phyloP scores from a whole-genome alignment of 2,888 invertebrate genomes.

The Diarsia brunnea region DNA sequence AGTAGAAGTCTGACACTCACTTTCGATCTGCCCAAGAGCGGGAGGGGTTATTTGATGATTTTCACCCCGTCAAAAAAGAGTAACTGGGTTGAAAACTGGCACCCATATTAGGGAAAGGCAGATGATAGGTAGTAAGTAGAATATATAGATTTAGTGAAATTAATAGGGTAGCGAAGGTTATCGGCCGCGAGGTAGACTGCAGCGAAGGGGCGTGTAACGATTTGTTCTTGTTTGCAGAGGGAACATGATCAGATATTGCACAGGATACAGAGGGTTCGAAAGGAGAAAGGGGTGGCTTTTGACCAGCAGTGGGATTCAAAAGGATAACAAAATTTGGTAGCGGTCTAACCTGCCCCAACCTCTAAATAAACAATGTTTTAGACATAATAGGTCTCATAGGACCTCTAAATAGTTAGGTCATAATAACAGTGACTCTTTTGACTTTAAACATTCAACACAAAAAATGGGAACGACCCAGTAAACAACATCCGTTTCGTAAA shows the following conservation, averaged over 20 bases:
- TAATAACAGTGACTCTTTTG: constrained; percentile 14
- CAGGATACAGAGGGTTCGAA: background rate
- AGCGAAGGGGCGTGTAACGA: background rate
- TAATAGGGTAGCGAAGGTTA: background rate
- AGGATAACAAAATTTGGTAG: background rate
- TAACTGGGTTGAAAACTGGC: background rate
- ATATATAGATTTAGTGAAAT: background rate
- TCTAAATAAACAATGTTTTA: background rate
- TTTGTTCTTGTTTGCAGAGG: no score
- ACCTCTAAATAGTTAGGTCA: no score
- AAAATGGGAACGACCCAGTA: constrained; percentile 42
- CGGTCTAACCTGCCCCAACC: no score
- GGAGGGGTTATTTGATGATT: no score
- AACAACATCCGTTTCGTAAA: constrained; percentile 17
- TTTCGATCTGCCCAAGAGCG: no score
- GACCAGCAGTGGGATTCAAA: background rate
- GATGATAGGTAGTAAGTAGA: background rate
- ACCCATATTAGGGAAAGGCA: background rate
- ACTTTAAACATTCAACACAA: constrained; percentile 18
- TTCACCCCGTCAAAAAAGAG: no score
- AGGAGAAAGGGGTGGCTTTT: background rate
- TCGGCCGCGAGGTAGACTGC: background rate
- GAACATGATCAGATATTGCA: background rate
- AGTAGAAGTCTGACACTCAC: no score
- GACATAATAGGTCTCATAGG: no score